Base-by-base conservation (phyloP, 2,797 vertebrate genomes). In the Myotis daubentonii region DNA sequence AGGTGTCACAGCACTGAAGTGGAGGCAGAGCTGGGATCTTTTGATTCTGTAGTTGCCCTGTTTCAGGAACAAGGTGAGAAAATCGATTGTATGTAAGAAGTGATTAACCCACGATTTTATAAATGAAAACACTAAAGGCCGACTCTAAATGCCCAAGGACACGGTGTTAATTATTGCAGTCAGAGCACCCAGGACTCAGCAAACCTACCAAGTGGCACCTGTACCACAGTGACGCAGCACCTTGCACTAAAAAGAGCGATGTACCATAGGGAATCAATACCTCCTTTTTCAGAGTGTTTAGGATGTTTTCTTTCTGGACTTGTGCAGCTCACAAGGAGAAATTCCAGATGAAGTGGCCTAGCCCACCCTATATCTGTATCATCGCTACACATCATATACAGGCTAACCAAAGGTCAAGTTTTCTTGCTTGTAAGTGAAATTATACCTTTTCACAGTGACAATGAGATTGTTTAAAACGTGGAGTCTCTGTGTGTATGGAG, bases 391-490 rank as follows among this genome's bases (percentile, higher is more conserved):
- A 15, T 94, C 12, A 28, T 23, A 57, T 7, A 47, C 22, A 38
- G 22, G n/a, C 41, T 87, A 47, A 33, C 85, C 33, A 91, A 70
- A 70, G 16, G 72, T 30, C 30, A 38, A 23, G 16, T 44, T 89
- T 84, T 47, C 36, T 75, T 60, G 8, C 33, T 23, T 62, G 25
- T 13, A 68, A 38, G 13, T 87, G 68, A 95, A 93, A 85, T 80
- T 25, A 25, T 38, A 30, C 12, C 30, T 92, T 72, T 28, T 84
- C 16, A 65, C 47, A 11, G 22, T n/a, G 44, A 23, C 38, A 93
- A 65, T n/a, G 74, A 82, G 93, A 70, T 53, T 3, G 16, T 71
- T 94, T 74, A 93, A 72, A 89, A 49, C 36, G 12, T 41, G 25
- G 38, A n/a, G 6, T 55, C 23, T 71, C n/a, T 70, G 3, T 53